Base-by-base conservation (phyloP, 2,888 invertebrate genomes). In the Poecilobothrus nobilitatus region DNA sequence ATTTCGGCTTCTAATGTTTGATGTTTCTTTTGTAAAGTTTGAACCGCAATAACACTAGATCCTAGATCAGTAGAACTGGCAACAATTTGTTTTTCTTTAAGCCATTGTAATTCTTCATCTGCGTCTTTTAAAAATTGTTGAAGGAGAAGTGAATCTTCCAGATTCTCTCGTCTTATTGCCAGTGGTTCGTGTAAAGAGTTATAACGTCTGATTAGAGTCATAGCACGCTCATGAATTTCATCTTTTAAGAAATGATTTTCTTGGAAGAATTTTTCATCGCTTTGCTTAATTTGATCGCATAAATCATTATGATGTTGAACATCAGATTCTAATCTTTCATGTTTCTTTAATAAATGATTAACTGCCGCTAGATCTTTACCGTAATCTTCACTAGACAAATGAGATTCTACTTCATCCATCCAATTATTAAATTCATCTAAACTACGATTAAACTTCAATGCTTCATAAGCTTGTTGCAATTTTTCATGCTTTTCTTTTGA, bases 391-490 rank as follows among this genome's bases (percentile, higher is more conserved):
- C 78, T 81, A 4, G 81, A 81, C 63, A 93, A 80, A 74, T 92
- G 91, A 20, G 84, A 84, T 80, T 95, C 94, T 0, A 86, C 85
- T 69, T 96, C 96, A 75, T 94, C 94, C 81, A 97, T 89, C 97
- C 97, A 98, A 18, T 88, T 84, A 75, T 94, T 92, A 78, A 97
- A 90, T 82, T 98, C 97, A 75, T 97, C 97, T 68, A 97, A 83
- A 1, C 91, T 92, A 8, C 97, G 87, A 73, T 91, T 89, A 79
- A 94, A 96, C 65, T 94, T 85, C 18, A 95, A 81, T 0, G 95
- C 96, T 80, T 95, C 93, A 81, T 95, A 92, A 0, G 97, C 95
- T 78, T 97, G 94, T 74, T 91, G 90, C 0, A 97, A 83, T 7
- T 95, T 86, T 72, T 91, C 90, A 69, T 91, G 89, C 74, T 97